Evolutionary conservation across 2,888 invertebrate species (phyloP), one percentile per base, ranked within the genome.

Genomic region (Rhingia campestris): DNA sequence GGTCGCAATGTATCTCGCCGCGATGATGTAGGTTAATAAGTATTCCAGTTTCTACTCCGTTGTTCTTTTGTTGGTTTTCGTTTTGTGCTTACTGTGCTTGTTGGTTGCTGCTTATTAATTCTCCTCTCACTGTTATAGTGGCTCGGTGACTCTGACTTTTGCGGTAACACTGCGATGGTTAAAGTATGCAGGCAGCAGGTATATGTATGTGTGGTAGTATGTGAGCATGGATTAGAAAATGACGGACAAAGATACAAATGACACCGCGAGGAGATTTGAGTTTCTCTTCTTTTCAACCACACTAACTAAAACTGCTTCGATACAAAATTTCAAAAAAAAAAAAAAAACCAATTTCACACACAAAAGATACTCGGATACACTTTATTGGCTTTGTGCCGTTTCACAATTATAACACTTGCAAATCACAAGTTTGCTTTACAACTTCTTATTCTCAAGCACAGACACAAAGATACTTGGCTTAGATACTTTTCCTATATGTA

Each of bases 1-100:
- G 56, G 12, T 22, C 22, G 22, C 22, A 22, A 22, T 72, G 63
- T 58, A 58, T 14, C 49, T 54, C 73, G 10, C 9, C 76, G 37
- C 72, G 77, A 74, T 74, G 79, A 84, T 84, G 80, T 84, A 84
- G 80, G 84, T 84, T 84, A 84, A 84, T 80, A 79, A 80, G 74
- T 79, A 84, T 84, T 84, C 80, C 84, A 75, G 84, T 84, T 84
- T 75, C 70, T 72, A 72, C 59, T 72, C 79, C 79, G 77, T 66
- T 76, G 66, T 73, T 81, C 66, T 70, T 66, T 64, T 81, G 59
- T 58, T 32, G 61, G 32, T 37, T 33, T 35, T 41, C 41, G 43
- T 59, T 63, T 49, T 10, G 49, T 53, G 54, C 39, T 58, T 58
- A 14, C 43, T 53, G 41, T 53, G 41, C 61, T 61, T 63, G 63